Base-by-base conservation (phyloP, 2,113 vertebrate species). In the Hystrix brachyura region DNA sequence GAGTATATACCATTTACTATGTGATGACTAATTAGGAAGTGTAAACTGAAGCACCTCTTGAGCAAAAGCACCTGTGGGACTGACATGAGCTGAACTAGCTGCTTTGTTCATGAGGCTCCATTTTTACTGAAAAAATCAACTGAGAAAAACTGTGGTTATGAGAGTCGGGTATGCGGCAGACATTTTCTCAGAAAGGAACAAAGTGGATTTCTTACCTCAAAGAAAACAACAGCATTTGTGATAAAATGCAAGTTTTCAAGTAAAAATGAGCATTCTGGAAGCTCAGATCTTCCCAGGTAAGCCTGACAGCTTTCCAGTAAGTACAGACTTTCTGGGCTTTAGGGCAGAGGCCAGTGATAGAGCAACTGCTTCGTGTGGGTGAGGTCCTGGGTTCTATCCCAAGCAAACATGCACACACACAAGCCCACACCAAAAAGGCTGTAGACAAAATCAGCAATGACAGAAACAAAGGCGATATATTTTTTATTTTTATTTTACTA, bases 201-300 rank as follows among this genome's bases (percentile, higher is more conserved):
- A 81, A 81, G 55, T 59, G 8, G 67, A 76, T 46, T 15, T 82
- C 79, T 80, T 32, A 85, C 59, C 48, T 55, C 15, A 81, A 72
- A 71, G 51, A 72, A 83, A 85, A 53, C 19, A 80, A 65, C 19
- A 12, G 10, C 43, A 71, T 83, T 15, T 86, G 19, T 71, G 53
- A 65, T 38, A 87, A 90, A 84, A 88, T 65, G 74, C 21, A 84
- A 72, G 38, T 60, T 93, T 93, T 79, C 64, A 83, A 83, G 38
- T 6, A 14, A 94, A 86, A 87, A 57, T 78, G 7, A 57, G n/a
- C 76, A 81, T 76, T 69, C 29, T 72, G 46, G 65, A 60, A 93
- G 87, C 27, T 32, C 51, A 3, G 27, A 55, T 34, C 55, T 85
- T 43, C 51, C 64, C 55, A 17, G 25, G 8, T 32, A 62, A 55